phyloP scores from a whole-genome alignment of 92 coral and sea anemone species.

The Umimayanthus chanpuru region DNA sequence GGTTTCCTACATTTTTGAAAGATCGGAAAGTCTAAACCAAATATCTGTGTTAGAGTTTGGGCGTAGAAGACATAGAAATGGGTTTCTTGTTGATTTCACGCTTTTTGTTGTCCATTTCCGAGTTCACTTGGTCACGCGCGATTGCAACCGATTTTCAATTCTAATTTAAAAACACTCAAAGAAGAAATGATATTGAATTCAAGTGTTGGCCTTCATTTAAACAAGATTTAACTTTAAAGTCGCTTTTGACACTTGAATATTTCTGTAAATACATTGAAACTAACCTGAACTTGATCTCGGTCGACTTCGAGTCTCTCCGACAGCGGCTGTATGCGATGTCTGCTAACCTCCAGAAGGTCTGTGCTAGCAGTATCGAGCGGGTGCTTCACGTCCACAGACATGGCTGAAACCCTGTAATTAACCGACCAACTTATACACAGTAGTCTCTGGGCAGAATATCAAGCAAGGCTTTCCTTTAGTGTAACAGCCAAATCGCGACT shows the following conservation, averaged over 20 bases:
- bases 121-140: constrained; percentile 46
- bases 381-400: constrained; percentile 90
- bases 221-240: background rate
- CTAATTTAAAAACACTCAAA: constrained; percentile 13
- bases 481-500: constrained; percentile 41
- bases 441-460: constrained; percentile 1
- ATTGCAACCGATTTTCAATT: constrained; percentile 4
- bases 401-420: constrained; percentile 50
- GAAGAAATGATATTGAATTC: background rate
- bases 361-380: constrained; percentile 90
- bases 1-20: background rate
- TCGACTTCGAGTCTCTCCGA: constrained; percentile 87
- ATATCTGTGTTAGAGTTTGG: background rate
- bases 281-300: constrained; percentile 92
- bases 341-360: constrained; percentile 88
- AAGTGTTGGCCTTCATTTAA: background rate
- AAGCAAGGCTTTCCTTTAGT: constrained; percentile 22
- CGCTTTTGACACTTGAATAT: background rate
- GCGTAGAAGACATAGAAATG: constrained; percentile 20
- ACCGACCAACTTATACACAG: constrained; percentile 40
- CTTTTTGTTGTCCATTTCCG: constrained; percentile 41
- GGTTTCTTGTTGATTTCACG: constrained; percentile 42
- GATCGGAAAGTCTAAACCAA: background rate
- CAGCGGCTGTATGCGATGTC: constrained; percentile 87
- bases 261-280: constrained; percentile 36